Percentiles rank a stretch among this genome's conserved stretches.
phyloP scores from a whole-genome alignment of 2,113 vertebrate species.

The Phodopus roborovskii region DNA sequence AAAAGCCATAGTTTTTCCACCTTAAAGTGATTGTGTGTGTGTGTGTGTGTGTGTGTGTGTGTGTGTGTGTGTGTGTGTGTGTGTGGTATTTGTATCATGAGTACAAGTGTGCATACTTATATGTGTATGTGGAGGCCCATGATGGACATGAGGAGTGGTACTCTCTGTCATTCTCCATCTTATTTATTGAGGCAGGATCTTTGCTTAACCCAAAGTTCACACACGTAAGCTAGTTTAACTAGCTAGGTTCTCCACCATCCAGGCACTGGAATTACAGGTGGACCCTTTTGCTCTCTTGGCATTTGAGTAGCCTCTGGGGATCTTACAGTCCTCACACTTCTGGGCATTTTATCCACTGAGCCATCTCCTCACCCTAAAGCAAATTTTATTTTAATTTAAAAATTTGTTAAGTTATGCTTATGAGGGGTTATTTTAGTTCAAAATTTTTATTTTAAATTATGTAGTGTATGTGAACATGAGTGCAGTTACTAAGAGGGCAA shows the following conservation, averaged over 20 bases:
- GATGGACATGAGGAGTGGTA: neutral
- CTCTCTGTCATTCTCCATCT: no score
- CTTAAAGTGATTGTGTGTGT: neutral
- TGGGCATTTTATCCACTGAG: neutral
- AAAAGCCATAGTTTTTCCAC: neutral
- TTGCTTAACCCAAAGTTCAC: neutral
- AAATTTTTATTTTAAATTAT: neutral
- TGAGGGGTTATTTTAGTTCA: neutral
- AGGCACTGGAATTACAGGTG: neutral
- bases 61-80: neutral
- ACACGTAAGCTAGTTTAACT: neutral
- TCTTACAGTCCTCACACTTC: neutral
- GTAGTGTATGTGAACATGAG: neutral
- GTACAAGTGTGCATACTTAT: neutral
- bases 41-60: neutral
- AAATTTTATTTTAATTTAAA: neutral
- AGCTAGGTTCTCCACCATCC: neutral
- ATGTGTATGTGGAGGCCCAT: neutral
- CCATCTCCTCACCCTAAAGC: neutral
- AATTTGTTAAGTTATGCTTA: neutral
- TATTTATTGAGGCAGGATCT: neutral
- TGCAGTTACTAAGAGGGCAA: neutral
- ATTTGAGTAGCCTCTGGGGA: neutral
- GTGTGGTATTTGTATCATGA: no score
- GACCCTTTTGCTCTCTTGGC: neutral